Conservation (phyloP, 2,797 vertebrate species). For the Halcyon badia region DNA sequence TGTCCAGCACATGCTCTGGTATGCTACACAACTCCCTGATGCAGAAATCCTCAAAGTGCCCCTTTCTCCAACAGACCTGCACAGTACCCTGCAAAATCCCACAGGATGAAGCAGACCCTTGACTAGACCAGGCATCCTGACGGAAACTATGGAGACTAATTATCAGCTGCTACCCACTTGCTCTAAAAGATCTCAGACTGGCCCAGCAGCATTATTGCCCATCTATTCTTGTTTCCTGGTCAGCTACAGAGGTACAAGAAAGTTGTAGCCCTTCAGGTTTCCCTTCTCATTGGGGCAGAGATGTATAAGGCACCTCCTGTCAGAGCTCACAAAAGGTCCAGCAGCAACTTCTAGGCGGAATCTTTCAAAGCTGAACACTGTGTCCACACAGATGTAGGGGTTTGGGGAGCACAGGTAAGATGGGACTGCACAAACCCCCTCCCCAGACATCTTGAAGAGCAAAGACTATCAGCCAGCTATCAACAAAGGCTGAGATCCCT, state of each 20-base stretch:
- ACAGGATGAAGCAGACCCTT: not conserved
- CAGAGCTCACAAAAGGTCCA: not conserved
- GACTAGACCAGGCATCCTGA: not conserved
- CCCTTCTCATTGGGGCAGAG: not conserved
- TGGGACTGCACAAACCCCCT: not conserved
- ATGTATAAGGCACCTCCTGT: not conserved
- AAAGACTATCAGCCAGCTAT: not conserved
- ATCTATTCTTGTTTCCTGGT: not conserved
- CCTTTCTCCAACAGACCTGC: not conserved
- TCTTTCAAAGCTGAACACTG: not conserved
- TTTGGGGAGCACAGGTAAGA: not conserved
- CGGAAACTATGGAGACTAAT: not conserved
- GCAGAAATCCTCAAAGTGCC: not conserved
- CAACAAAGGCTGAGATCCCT: not conserved
- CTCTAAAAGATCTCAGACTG: not conserved
- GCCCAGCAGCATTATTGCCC: not conserved
- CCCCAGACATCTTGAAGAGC: not conserved
- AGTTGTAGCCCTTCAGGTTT: not conserved
- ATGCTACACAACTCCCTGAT: rapidly evolving
- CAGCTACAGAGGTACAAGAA: not conserved
- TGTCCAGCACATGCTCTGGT: not conserved
- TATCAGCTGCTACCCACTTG: not conserved
- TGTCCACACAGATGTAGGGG: not conserved
- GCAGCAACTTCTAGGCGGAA: not conserved
- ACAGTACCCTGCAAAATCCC: not conserved